phyloP scores from a whole-genome alignment of 2,797 vertebrate genomes.

The Mormyrops attenuatus region DNA sequence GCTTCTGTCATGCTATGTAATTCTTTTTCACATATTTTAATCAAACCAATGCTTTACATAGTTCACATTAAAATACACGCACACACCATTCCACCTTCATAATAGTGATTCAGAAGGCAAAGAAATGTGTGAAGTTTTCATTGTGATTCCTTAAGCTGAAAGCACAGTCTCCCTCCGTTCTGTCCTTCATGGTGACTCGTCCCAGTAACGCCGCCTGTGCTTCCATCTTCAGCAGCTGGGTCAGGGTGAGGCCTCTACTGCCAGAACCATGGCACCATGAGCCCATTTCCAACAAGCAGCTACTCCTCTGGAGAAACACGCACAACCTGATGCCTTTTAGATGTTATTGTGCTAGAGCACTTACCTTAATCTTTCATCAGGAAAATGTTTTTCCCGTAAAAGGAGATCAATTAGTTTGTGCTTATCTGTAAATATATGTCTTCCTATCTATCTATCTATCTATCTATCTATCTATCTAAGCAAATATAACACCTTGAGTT shows the following conservation, averaged over 20 bases:
- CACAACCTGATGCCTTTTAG: neutral
- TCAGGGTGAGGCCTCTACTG: neutral
- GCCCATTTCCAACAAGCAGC: neutral
- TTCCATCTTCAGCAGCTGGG: neutral
- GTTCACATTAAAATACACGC: neutral
- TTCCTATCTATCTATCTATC: neutral
- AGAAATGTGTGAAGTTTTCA: neutral
- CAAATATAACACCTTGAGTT: neutral
- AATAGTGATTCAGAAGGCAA: neutral
- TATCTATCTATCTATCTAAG: neutral
- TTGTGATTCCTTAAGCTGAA: neutral
- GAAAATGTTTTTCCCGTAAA: neutral
- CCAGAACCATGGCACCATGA: neutral
- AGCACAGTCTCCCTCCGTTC: neutral
- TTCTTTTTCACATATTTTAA: neutral
- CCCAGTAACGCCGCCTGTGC: neutral
- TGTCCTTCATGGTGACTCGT: neutral
- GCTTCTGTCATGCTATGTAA: neutral
- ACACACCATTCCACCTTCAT: neutral
- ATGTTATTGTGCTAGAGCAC: neutral
- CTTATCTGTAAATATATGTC: neutral
- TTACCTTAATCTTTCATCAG: neutral
- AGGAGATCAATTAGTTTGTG: neutral
- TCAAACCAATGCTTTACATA: neutral
- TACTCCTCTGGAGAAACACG: neutral